Base-by-base conservation (phyloP, 2,888 invertebrate species). In the Deroplatys truncata region DNA sequence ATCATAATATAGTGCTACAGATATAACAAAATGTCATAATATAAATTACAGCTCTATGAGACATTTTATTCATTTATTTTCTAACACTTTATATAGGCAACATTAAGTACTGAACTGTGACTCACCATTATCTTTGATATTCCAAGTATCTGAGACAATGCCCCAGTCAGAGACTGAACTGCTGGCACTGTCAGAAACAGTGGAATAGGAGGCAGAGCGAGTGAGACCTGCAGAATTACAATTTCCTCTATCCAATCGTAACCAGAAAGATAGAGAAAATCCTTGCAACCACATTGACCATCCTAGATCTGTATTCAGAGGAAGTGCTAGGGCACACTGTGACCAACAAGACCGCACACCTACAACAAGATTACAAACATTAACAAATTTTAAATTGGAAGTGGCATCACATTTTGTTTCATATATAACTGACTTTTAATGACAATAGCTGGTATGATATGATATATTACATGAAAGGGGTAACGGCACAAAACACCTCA, bases 261-360 rank as follows among this genome's bases (percentile, higher is more conserved):
- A 92, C 96, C 96, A 96, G 92, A 94, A 92, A 4, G 94, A 93
- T 56, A 94, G 93, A 8, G 95, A 95, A 93, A 95, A 96, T n/a
- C 96, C 96, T 92, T 92, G 91, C 16, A 91, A 91, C 96, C 96
- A 96, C 90, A 95, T 94, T 90, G 95, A 94, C 96, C 96, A 96
- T 91, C 94, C 94, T 91, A 94, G 93, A 92, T 94, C 94, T 92
- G 91, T 91, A 82, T 92, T 92, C 83, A 93, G 91, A 8, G 93
- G 92, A 9, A 93, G 89, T 88, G 92, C 91, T 89, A 93, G 91
- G 90, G 94, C 95, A 92, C 93, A 92, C 4, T 91, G 86, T 84
- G 93, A 91, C 94, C 94, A 94, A 89, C 93, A 91, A 0, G 94
- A 94, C 89, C 83, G 88, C 84, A 93, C 91, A 49, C 94, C 94